Base-by-base conservation (phyloP, 37 sponge, comb jelly and placozoan species). In the Ianthella basta region DNA sequence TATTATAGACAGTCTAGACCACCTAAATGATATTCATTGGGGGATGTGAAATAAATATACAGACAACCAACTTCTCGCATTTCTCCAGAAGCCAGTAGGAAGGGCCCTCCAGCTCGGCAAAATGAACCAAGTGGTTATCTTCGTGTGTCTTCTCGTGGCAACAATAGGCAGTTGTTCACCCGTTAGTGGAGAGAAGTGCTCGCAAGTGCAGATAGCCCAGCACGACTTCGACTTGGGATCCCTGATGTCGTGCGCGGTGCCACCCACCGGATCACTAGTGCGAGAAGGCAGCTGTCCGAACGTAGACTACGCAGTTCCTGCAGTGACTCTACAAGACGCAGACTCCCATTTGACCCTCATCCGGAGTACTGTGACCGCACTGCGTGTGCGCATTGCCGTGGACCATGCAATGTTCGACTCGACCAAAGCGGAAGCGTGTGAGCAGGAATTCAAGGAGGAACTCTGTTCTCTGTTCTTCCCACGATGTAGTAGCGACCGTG, bases 141-240 rank as follows among this genome's bases (percentile, higher is more conserved):
- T 69, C 35, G 70, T 69, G 18, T 32, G 1, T 4, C 34, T 69
- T n/a, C 35, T 69, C 18, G 8, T 35, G 29, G 70, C 70, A 30
- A 35, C 70, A 13, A 12, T 32, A 15, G 70, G 35, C 34, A 69
- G 18, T 4, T 44, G 50, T 8, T 44, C 50, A 8, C 50, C 50
- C 3, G 12, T 35, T 4, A 0, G 1, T 35, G 34, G 19, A 35
- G 34, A 3, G 6, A 69, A 35, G 70, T 16, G 70, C 1, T 13
- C 33, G 4, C 6, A 4, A 4, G 6, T 24, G 35, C 18, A 18
- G 3, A 4, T 16, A 18, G 4, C 19, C 1, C 44, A 75, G 39
- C 78, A 75, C 78, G 37, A 12, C 1, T 75, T 75, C 37, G 78
- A 75, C 37, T 24, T 75, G 21, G 78, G 78, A 20, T 50, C 54